Evolutionary conservation across 2,888 invertebrate species (phyloP).

Genomic region (Ctenicera cuprea): DNA sequence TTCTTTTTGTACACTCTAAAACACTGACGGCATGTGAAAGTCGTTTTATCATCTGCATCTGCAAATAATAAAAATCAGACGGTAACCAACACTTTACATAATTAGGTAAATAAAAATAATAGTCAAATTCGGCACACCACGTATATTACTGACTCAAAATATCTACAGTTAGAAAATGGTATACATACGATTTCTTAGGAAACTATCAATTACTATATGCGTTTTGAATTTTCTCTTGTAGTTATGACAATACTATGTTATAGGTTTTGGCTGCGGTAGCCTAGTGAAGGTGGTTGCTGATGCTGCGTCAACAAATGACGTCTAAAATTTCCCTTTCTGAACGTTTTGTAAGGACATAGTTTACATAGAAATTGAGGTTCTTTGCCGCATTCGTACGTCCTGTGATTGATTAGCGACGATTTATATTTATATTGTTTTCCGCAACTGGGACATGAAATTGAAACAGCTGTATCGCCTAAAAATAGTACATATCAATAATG

Average conservation of each 20-base stretch:
- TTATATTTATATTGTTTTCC: conserved; percentile 53
- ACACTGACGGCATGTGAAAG: conserved; percentile 35
- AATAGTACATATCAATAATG: too few species aligned
- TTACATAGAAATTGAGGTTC: conserved; percentile 60
- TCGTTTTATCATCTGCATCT: not conserved
- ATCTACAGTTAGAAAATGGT: too few species aligned
- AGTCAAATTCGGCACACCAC: too few species aligned
- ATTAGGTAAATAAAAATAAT: too few species aligned
- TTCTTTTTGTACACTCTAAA: conserved; percentile 78
- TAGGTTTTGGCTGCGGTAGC: too few species aligned
- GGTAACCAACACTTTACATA: not conserved
- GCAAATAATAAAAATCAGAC: not conserved
- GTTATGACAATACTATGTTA: too few species aligned
- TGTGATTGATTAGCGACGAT: conserved; percentile 54
- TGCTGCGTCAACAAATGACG: not conserved
- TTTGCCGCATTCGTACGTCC: conserved; percentile 61
- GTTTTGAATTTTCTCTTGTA: too few species aligned
- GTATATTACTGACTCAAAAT: too few species aligned
- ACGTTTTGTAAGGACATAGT: conserved; percentile 39
- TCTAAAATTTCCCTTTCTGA: conserved; percentile 34
- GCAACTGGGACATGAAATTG: conserved; percentile 64
- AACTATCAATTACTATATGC: too few species aligned
- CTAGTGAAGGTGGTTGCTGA: not conserved
- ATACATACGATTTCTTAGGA: too few species aligned
- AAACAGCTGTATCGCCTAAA: not conserved